Base-by-base conservation (phyloP, 2,888 invertebrate genomes). In the Seira musarum region DNA sequence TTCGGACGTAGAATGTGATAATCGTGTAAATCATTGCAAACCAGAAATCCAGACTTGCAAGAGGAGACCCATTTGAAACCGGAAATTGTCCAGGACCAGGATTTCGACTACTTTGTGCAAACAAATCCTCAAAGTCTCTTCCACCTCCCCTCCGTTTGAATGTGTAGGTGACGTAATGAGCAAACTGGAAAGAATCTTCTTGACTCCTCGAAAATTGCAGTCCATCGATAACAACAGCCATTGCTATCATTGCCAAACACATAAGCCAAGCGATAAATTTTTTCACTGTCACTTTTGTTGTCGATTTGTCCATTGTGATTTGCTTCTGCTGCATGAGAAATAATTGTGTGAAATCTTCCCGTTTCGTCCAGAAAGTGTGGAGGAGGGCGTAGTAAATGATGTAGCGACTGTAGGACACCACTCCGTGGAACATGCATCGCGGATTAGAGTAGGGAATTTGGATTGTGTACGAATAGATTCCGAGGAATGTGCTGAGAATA, bases 351-450 rank as follows among this genome's bases (percentile, higher is more conserved):
- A 79, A 72, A 53, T 79, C 49, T 0, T 24, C 8, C 0, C 68
- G 60, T 30, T 71, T 66, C 15, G 63, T 49, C 66, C 66, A 79
- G 5, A 79, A 53, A 8, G 72, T 49, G 53, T 67, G 67, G 19
- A 79, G 65, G 2, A 79, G 25, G 1, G 78, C 49, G 17, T 78
- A 78, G 61, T 78, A 78, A 57, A 67, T 78, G 17, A 78, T n/a
- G 19, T 21, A 78, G 10, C 71, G 78, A 30, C 78, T 78, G 71
- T 67, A 78, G 21, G 60, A 19, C 3, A 78, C 78, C 1, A 46
- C 78, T 0, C 24, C n/a, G 35, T 78, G 78, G 17, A 78, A 78
- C 8, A 72, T 67, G 24, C 78, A 78, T 5, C 40, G 21, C 1
- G 78, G 78, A 72, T 72, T 78, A 61, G 35, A 10, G 17, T 66